Evolutionary conservation across 1,140 invertebrate species (phyloP).

Genomic region (Ylistrum balloti): DNA sequence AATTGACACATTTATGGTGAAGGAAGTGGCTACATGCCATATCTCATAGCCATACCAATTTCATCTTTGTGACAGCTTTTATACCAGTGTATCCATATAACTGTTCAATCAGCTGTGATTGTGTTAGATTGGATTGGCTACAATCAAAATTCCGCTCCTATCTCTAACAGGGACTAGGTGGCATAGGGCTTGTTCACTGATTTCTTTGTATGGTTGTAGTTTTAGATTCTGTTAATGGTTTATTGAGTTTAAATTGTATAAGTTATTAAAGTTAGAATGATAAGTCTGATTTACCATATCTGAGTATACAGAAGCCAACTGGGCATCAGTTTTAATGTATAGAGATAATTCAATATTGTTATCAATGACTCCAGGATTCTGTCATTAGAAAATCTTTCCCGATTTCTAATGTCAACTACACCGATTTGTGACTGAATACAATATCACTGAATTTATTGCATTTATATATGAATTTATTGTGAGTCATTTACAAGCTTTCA

Average conservation of each 20-base stretch:
- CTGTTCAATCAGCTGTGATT: not conserved
- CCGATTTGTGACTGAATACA: not conserved
- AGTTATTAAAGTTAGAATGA: not conserved
- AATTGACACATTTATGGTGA: conserved; percentile 3
- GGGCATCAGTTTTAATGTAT: not conserved
- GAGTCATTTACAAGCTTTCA: conserved; percentile 1
- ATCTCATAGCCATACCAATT: not conserved
- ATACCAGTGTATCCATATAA: not conserved
- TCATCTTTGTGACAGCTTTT: not conserved
- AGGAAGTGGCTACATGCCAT: not conserved
- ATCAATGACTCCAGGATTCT: not conserved
- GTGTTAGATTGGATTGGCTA: not conserved
- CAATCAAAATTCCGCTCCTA: not conserved
- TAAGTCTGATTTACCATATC: too few species aligned
- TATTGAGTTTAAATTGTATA: not conserved
- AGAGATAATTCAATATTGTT: not conserved
- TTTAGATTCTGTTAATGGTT: not conserved
- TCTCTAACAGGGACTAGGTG: not conserved
- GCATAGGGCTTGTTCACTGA: not conserved
- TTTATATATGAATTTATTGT: conserved; percentile 6
- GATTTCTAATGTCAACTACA: not conserved
- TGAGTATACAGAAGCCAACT: not conserved
- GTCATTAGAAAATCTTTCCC: not conserved
- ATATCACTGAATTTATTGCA: not conserved
- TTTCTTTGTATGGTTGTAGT: not conserved